Evolutionary conservation across 1,140 invertebrate species (phyloP).

Genomic region (Elysia chlorotica): DNA sequence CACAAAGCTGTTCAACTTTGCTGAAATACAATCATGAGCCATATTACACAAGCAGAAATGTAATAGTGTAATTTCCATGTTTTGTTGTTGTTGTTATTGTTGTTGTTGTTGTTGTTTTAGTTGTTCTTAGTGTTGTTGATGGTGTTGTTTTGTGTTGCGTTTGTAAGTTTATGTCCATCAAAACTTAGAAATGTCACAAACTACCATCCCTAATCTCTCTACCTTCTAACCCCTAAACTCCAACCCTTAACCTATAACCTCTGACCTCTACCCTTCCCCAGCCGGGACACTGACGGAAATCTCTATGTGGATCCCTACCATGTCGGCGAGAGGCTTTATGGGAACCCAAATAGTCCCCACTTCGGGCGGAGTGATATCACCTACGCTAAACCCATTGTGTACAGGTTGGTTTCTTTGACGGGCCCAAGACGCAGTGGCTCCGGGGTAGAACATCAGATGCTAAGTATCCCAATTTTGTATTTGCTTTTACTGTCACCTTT

Average conservation of each 20-base stretch:
- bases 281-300: not conserved
- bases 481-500: not conserved
- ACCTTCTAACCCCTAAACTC: no score
- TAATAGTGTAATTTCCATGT: not conserved
- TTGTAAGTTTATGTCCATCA: not conserved
- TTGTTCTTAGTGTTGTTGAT: not conserved
- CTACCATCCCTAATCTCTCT: not conserved
- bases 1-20: not conserved
- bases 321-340: not conserved
- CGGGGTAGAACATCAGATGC: no score
- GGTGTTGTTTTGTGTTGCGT: not conserved
- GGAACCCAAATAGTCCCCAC: not conserved
- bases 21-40: not conserved
- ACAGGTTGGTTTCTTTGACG: not conserved
- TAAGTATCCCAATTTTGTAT: not conserved
- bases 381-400: slow-evolving; percentile 2
- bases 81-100: not conserved
- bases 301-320: slow-evolving; percentile 4
- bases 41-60: not conserved
- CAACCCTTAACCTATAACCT: no score
- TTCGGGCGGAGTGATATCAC: not conserved
- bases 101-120: not conserved
- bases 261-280: no score
- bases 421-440: no score
- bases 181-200: not conserved